Base-by-base conservation (phyloP, 2,888 invertebrate species). In the Drosophila falleni region DNA sequence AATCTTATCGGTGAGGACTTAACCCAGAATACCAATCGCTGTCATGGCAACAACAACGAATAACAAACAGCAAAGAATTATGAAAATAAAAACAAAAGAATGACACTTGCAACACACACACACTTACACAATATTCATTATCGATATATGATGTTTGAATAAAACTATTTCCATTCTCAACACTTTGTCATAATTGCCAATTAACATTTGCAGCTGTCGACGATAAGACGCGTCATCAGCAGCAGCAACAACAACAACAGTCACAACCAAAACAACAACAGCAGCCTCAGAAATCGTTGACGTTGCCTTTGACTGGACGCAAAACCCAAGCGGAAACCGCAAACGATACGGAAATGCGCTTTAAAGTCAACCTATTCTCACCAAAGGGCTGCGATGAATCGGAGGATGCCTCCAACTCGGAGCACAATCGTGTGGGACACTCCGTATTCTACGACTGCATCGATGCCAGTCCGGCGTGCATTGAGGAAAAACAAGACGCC, bases 401-500 rank as follows among this genome's bases (percentile, higher is more conserved):
- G 0, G 91, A 89, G 62, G 91, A 91, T 67, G 80, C 91, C 19
- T 90, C 86, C 33, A 75, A 63, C 31, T 90, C 92, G 4, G 92
- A 92, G 47, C 86, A 91, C 11, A 92, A 92, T 81, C 90, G 91
- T 50, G 92, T 93, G 44, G 93, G 93, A 0, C 92, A 93, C 66
- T 93, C 93, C 2, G 91, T 93, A 3, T 93, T 93, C 74, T 93
- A 93, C 71, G 93, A 93, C 77, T 92, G 92, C 69, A 89, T 92
- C 31, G 93, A 93, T 83, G 88, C 90, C 11, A 93, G 93, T 78
- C 92, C 92, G 31, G 89, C 83, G 1, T 89, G 91, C 55, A 68
- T 91, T 31, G 90, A 90, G 56, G 97, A 97, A 91, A 97, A 96
- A 89, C 96, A 96, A 80, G 97, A 96, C 90, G 94, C 94, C 71